These are phyloP conservation scores for Phoxinus phoxinus DNA, from an alignment of 2,113 vertebrate species.

Conservation along the genomic window DNA sequence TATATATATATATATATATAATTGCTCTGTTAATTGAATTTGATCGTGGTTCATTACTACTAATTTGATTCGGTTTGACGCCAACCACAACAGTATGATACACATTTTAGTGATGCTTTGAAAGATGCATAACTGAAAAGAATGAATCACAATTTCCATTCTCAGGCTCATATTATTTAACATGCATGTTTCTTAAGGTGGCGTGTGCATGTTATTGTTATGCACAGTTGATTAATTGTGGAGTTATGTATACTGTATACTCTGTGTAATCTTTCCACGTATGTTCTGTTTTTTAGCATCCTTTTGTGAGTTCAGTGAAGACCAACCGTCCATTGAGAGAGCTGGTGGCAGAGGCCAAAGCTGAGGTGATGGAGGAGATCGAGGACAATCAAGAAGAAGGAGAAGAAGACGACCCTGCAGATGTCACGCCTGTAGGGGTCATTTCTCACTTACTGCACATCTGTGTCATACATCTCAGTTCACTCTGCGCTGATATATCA, in stretches of 20 bases:
- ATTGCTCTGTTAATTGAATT: not conserved
- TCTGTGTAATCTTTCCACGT: not conserved
- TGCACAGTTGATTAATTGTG: not conserved
- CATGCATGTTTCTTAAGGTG: not conserved
- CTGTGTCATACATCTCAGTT: not conserved
- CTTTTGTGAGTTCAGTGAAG: constrained; percentile 83
- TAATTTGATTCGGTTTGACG: not conserved
- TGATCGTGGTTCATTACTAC: not conserved
- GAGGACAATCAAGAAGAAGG: constrained; percentile 78
- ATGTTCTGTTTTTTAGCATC: constrained; percentile 78
- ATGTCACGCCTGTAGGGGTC: constrained; percentile 65
- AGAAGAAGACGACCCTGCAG: constrained; percentile 73
- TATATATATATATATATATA: not conserved
- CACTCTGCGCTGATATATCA: not conserved
- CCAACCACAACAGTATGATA: not conserved
- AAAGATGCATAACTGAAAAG: not conserved
- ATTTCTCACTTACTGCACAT: not conserved
- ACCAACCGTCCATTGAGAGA: constrained; percentile 87
- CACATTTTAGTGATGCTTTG: not conserved
- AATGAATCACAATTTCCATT: not conserved
- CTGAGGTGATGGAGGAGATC: constrained; percentile 87
- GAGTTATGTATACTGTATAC: too few species aligned
- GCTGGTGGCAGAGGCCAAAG: constrained; percentile 96
- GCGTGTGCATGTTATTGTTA: not conserved
- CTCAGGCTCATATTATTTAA: not conserved